Conservation (phyloP, 1,140 invertebrate species). For the Neodiprion pinetum region DNA sequence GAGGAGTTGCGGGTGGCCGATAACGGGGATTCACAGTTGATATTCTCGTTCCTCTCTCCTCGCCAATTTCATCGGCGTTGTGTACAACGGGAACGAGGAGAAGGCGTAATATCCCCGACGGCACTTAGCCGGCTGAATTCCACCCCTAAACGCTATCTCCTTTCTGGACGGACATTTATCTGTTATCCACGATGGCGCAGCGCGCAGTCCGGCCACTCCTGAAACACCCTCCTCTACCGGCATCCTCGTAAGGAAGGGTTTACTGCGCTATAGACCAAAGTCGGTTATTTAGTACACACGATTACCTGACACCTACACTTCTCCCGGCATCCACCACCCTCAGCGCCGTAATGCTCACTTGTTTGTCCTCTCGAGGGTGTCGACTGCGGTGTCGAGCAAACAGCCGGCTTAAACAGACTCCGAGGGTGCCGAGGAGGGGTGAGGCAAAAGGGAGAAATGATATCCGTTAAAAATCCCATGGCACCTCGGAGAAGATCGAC, state of each 20-base stretch:
- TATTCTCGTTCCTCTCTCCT: not conserved
- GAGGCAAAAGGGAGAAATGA: not conserved
- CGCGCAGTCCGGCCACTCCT: not conserved
- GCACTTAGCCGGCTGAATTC: constrained; percentile 4
- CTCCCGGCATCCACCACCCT: not conserved
- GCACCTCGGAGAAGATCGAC: too few relatives aligned
- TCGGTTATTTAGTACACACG: constrained; percentile 7
- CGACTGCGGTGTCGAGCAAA: not conserved
- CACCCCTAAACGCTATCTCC: not conserved
- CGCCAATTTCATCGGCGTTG: not conserved
- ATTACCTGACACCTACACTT: not conserved
- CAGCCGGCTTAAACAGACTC: not conserved
- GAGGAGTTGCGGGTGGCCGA: too few relatives aligned
- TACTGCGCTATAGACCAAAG: constrained; percentile 2
- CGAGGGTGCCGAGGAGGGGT: not conserved
- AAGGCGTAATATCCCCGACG: not conserved
- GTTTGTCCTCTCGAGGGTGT: not conserved
- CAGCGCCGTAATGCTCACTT: not conserved
- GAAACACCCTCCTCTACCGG: not conserved
- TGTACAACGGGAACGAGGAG: not conserved
- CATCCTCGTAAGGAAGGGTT: not conserved
- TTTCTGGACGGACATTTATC: constrained; percentile 5
- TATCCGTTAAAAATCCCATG: too few relatives aligned
- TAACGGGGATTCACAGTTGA: not conserved
- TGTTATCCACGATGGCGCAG: not conserved